phyloP scores from a whole-genome alignment of 2,113 vertebrate species.

The Hippocampus mohnikei region DNA sequence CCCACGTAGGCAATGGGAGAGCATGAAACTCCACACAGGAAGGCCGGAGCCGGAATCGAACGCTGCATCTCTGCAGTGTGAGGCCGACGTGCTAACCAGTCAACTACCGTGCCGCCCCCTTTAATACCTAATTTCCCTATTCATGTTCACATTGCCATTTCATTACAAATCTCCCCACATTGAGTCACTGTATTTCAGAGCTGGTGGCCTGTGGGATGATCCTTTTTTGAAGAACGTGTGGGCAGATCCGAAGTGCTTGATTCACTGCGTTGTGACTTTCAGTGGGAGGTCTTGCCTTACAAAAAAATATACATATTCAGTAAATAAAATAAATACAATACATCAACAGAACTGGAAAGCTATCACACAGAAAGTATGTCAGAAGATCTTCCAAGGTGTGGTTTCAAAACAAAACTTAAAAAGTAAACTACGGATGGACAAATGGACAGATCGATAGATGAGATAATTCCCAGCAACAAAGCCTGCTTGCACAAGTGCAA shows the following conservation, averaged over 20 bases:
- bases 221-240: slow-evolving; percentile 42
- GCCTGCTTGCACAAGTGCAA: not conserved
- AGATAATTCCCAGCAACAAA: not conserved
- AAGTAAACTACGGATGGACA: not conserved
- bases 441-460: not conserved
- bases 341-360: slow-evolving; percentile 10
- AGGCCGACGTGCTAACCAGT: too few relatives aligned
- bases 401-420: not conserved
- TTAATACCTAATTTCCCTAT: too few relatives aligned
- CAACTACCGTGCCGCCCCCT: too few relatives aligned
- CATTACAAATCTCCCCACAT: slow-evolving; percentile 17
- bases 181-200: slow-evolving; percentile 22
- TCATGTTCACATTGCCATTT: too few relatives aligned
- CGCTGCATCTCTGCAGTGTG: too few relatives aligned
- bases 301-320: not conserved
- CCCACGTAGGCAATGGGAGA: too few relatives aligned
- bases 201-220: slow-evolving; percentile 35
- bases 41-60: too few relatives aligned
- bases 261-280: slow-evolving; percentile 26
- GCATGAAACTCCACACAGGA: too few relatives aligned
- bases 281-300: slow-evolving; percentile 5
- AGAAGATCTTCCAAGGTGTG: not conserved
- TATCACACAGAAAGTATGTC: slow-evolving; percentile 12
- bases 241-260: slow-evolving; percentile 47
- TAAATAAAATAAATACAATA: not conserved